phyloP scores from a whole-genome alignment of 2,888 invertebrate genomes.

The Nomada goodeniana region DNA sequence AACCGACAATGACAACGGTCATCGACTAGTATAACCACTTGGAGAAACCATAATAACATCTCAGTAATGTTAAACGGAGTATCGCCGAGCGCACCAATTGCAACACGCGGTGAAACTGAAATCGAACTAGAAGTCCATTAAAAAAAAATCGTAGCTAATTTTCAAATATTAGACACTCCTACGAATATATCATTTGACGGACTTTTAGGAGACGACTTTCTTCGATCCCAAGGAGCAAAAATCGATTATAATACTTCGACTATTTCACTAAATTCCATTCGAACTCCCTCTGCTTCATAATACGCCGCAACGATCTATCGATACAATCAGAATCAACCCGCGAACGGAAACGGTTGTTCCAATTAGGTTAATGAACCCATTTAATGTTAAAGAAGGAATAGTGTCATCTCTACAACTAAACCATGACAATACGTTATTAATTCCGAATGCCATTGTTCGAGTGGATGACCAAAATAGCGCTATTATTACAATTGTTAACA shows the following conservation, averaged over 20 bases:
- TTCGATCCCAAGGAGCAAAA: conserved; percentile 6
- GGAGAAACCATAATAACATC: too few species aligned
- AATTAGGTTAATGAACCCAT: conserved; percentile 8
- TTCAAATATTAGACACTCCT: conserved; percentile 9
- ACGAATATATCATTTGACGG: conserved; percentile 25
- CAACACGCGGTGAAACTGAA: conserved; percentile 11
- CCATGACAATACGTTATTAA: too few species aligned
- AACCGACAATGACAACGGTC: too few species aligned
- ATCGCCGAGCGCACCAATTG: conserved; percentile 11
- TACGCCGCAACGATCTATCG: neutral
- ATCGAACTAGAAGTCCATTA: conserved; percentile 2
- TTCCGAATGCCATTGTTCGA: conserved; percentile 17
- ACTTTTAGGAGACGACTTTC: conserved; percentile 23
- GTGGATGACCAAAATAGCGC: conserved; percentile 4
- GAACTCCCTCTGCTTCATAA: conserved; percentile 1
- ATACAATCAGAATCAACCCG: conserved; percentile 5
- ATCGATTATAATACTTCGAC: neutral
- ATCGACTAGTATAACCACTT: too few species aligned
- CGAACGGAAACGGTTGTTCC: conserved; percentile 23
- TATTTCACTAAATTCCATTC: conserved; percentile 9
- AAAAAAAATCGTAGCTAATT: conserved; percentile 3
- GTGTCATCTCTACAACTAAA: conserved; percentile 8
- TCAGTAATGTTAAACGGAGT: conserved; percentile 4
- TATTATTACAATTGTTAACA: conserved; percentile 20
- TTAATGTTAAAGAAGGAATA: conserved; percentile 8